Base-by-base conservation (phyloP, 2,888 invertebrate genomes). In the Dryomyza anilis region DNA sequence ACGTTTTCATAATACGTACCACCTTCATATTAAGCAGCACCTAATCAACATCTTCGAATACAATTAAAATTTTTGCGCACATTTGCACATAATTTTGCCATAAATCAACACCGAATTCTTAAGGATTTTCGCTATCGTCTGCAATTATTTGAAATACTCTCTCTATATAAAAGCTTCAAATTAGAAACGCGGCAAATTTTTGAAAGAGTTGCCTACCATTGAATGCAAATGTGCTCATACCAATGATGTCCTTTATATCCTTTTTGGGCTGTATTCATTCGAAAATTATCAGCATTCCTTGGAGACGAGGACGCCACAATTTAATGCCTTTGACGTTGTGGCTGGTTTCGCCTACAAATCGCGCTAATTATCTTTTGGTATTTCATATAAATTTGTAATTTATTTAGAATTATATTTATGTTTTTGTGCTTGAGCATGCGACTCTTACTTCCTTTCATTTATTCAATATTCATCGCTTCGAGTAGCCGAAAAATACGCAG, bases 81-180 rank as follows among this genome's bases (percentile, higher is more conserved):
- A 46, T 48, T 59, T n/a, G 12, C 46, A 59, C 45, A 59, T 59
- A 59, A 59, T 59, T 48, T 46, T 48, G 30, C 30, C 59, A 59
- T 48, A 59, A 59, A 59, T 59, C 59, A 59, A 21, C 25, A 7
- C n/a, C n/a, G 46, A 43, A 45, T 58, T 58, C 45, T 45, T 29
- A 58, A 58, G 8, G 27, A 23, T 14, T 33, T 55, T 50, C 23
- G 12, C n/a, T n/a, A n/a, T n/a, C n/a, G n/a, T n/a, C n/a, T n/a
- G n/a, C n/a, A n/a, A n/a, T n/a, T n/a, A n/a, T n/a, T n/a, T n/a
- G n/a, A n/a, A n/a, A n/a, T n/a, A n/a, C n/a, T n/a, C n/a, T n/a
- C n/a, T n/a, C n/a, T n/a, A n/a, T n/a, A n/a, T n/a, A n/a, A n/a
- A n/a, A n/a, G n/a, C n/a, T n/a, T n/a, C n/a, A n/a, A n/a, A n/a